phyloP scores from a whole-genome alignment of 2,888 invertebrate species.

The Cantharis flavilabris region DNA sequence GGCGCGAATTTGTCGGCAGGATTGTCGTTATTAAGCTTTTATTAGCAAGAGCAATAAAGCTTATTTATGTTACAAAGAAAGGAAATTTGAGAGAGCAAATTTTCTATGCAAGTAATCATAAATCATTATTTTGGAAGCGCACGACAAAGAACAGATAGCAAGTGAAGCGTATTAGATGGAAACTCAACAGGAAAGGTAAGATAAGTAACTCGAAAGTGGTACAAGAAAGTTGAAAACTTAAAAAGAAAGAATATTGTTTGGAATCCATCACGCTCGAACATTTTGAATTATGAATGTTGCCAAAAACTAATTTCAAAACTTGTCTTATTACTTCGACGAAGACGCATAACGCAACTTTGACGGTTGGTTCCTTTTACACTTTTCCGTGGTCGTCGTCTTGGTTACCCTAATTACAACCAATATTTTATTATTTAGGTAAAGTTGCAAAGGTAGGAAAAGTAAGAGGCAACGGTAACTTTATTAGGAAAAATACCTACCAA shows the following conservation, averaged over 20 bases:
- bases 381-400: slow-evolving; percentile 5
- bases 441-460: background rate
- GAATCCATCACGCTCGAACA: slow-evolving; percentile 20
- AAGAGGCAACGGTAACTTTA: slow-evolving; percentile 3
- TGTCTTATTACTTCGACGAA: slow-evolving; percentile 21
- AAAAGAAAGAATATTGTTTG: slow-evolving; percentile 20
- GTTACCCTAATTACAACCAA: slow-evolving; percentile 10
- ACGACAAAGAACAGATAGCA: slow-evolving; percentile 28
- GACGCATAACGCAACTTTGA: slow-evolving; percentile 11
- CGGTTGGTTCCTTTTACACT: background rate
- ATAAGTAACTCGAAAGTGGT: slow-evolving; percentile 20
- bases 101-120: slow-evolving; percentile 19
- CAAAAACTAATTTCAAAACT: slow-evolving; percentile 23
- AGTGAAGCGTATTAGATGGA: slow-evolving; percentile 20
- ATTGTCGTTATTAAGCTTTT: background rate
- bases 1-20: slow-evolving; percentile 3
- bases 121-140: slow-evolving; percentile 22
- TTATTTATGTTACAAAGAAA: slow-evolving; percentile 10
- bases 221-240: slow-evolving; percentile 13
- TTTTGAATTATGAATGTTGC: slow-evolving; percentile 20
- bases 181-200: slow-evolving; percentile 23
- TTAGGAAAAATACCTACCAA: background rate
- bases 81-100: slow-evolving; percentile 2
- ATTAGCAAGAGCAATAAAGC: slow-evolving; percentile 13
- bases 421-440: slow-evolving; percentile 10